phyloP scores from a whole-genome alignment of 2,888 invertebrate species.

The Ophonus ardosiacus region DNA sequence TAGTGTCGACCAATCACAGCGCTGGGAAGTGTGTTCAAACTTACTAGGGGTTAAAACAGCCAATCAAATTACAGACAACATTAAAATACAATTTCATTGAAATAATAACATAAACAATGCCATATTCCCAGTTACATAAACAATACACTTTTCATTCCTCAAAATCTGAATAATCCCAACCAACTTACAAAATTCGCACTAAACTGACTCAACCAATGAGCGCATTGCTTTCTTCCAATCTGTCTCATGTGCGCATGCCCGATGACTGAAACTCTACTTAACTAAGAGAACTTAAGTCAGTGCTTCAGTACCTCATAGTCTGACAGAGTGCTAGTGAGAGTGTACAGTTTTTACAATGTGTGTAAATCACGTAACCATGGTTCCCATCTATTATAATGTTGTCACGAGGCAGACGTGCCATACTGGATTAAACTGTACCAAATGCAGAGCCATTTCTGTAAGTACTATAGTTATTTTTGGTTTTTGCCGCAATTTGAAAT shows the following conservation, averaged over 20 bases:
- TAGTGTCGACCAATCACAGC: too few species aligned
- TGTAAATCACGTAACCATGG: slow-evolving; percentile 74
- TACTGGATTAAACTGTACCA: slow-evolving; percentile 73
- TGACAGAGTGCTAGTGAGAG: background rate
- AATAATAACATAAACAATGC: too few species aligned
- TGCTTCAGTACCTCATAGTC: background rate
- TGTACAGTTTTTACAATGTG: slow-evolving; percentile 71
- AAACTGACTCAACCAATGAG: background rate
- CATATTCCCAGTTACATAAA: too few species aligned
- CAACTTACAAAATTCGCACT: background rate
- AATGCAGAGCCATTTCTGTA: slow-evolving; percentile 73
- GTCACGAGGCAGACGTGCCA: slow-evolving; percentile 71
- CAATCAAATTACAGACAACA: too few species aligned
- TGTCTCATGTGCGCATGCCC: slow-evolving; percentile 19
- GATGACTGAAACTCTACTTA: background rate
- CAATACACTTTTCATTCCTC: too few species aligned
- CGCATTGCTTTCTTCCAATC: background rate
- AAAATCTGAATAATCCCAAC: too few species aligned
- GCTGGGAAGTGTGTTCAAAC: too few species aligned
- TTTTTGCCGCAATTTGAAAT: background rate
- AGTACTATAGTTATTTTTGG: slow-evolving; percentile 65
- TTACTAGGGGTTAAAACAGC: too few species aligned
- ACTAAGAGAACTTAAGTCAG: background rate
- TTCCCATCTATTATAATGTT: slow-evolving; percentile 74
- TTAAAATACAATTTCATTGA: too few species aligned